These are phyloP conservation scores for Hirundichthys speculiger DNA, from an alignment of 2,113 vertebrate species.

Conservation along the genomic window DNA sequence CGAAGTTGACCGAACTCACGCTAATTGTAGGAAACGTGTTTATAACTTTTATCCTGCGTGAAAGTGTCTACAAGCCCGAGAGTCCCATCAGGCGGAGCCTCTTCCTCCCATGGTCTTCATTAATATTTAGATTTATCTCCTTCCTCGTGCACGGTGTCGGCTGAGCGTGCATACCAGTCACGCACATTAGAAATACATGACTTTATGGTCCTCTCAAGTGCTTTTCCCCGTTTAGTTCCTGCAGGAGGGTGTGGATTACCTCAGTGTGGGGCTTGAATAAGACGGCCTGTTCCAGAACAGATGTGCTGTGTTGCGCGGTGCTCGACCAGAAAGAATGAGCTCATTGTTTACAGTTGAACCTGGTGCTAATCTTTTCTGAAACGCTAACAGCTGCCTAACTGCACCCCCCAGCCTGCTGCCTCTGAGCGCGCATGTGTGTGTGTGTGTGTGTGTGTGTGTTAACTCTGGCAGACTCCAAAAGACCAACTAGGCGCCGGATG, in stretches of 20 bases:
- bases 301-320: constrained; percentile 79
- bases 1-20: too few relatives aligned
- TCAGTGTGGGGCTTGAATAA: constrained; percentile 72
- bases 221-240: constrained; percentile 47
- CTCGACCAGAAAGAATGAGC: constrained; percentile 81
- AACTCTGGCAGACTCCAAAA: constrained; percentile 40
- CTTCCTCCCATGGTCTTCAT: too few relatives aligned
- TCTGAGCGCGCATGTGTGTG: too few relatives aligned
- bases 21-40: too few relatives aligned
- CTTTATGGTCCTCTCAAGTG: constrained; percentile 22
- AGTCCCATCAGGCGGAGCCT: too few relatives aligned
- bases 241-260: constrained; percentile 56
- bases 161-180: background rate
- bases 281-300: constrained; percentile 73
- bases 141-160: too few relatives aligned
- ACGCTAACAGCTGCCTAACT: constrained; percentile 79
- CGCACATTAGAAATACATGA: constrained; percentile 16
- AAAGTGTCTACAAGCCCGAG: too few relatives aligned
- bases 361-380: constrained; percentile 75
- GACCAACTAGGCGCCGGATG: constrained; percentile 55
- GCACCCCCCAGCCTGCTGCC: constrained; percentile 52
- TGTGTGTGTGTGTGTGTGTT: constrained; percentile 31
- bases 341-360: constrained; percentile 71
- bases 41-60: too few relatives aligned
- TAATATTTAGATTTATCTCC: too few relatives aligned